Conservation (phyloP, 2,888 invertebrate genomes). For the Leuctra nigra region DNA sequence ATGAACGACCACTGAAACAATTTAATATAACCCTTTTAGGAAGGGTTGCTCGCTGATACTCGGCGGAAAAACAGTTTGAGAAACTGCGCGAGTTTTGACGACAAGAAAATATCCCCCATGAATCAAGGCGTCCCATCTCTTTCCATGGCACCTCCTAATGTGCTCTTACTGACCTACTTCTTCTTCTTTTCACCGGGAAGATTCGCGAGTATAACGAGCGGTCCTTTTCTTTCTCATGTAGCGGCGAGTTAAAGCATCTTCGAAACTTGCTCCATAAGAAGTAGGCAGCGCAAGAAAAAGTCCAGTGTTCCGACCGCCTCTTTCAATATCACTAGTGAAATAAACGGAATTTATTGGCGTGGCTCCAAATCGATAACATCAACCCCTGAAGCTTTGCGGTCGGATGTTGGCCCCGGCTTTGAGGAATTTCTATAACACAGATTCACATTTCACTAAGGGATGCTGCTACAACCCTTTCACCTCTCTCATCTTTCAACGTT, state of each 20-base stretch:
- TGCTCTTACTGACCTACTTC: constrained; percentile 1
- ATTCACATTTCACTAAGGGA: background rate
- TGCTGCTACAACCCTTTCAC: constrained; percentile 6
- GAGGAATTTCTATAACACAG: constrained; percentile 2
- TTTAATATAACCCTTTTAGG: constrained; percentile 4
- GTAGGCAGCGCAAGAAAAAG: background rate
- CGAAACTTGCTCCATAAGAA: background rate
- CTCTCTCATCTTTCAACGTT: constrained; percentile 5
- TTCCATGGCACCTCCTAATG: background rate
- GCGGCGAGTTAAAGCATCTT: background rate
- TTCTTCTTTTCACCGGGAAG: background rate
- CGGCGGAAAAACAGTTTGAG: background rate
- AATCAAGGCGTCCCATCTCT: background rate
- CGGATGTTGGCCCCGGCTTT: background rate
- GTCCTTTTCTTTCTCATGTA: background rate
- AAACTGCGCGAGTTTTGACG: constrained; percentile 1
- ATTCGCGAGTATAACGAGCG: background rate
- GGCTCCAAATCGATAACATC: constrained; percentile 18
- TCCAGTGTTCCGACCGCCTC: constrained; percentile 15
- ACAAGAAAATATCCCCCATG: constrained; percentile 2
- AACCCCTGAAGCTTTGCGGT: background rate
- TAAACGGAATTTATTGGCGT: constrained; percentile 23
- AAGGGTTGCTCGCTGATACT: background rate
- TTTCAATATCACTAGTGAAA: constrained; percentile 23
- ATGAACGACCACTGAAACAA: constrained; percentile 7